Evolutionary conservation across 2,888 invertebrate species (phyloP).

Genomic region (Leptopilina myrica): DNA sequence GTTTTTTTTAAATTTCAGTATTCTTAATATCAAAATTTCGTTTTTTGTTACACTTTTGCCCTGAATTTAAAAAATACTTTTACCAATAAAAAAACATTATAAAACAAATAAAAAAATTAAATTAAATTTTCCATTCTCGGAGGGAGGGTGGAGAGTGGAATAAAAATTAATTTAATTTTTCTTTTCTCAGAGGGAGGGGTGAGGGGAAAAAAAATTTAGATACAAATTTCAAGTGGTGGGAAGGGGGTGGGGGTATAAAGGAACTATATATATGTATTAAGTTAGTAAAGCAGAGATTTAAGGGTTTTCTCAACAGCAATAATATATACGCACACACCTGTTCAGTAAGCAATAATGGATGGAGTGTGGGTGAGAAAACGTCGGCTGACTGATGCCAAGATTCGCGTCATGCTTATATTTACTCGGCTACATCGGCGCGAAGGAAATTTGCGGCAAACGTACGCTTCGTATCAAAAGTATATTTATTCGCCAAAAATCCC

Average conservation of each 20-base stretch:
- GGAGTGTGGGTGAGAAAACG: slow-evolving; percentile 68
- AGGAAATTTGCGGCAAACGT: slow-evolving; percentile 54
- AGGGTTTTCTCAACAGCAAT: slow-evolving; percentile 56
- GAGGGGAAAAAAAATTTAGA: slow-evolving; percentile 23
- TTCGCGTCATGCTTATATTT: slow-evolving; percentile 72
- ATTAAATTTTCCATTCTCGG: too few relatives aligned
- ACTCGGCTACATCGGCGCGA: slow-evolving; percentile 58
- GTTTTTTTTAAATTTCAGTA: too few relatives aligned
- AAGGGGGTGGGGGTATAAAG: neutral
- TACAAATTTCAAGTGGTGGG: slow-evolving; percentile 12
- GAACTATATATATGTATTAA: neutral
- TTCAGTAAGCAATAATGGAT: slow-evolving; percentile 68
- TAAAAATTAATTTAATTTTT: too few relatives aligned
- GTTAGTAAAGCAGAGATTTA: slow-evolving; percentile 39
- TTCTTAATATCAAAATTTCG: too few relatives aligned
- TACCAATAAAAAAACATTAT: too few relatives aligned
- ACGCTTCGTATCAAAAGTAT: slow-evolving; percentile 51
- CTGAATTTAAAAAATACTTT: too few relatives aligned
- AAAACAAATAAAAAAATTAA: too few relatives aligned
- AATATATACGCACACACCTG: slow-evolving; percentile 69
- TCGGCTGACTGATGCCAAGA: slow-evolving; percentile 68
- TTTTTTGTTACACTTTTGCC: too few relatives aligned
- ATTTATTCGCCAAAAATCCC: slow-evolving; percentile 40
- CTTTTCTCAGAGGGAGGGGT: too few relatives aligned
- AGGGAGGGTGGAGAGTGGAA: too few relatives aligned